Evolutionary conservation across 1,140 invertebrate species (phyloP).

Genomic region (Elymnias hypermnestra): DNA sequence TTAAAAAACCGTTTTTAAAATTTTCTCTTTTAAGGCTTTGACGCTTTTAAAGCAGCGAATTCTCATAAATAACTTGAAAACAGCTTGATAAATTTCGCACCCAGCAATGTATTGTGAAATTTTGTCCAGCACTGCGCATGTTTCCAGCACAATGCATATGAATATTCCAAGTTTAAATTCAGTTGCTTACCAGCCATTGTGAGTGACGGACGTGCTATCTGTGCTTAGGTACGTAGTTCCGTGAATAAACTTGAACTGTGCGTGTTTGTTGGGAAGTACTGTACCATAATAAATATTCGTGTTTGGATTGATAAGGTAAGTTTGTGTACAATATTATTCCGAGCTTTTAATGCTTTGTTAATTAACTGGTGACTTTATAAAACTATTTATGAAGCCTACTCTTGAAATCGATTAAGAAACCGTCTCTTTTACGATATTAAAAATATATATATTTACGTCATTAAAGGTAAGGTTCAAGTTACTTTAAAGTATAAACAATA

Average conservation of each 20-base stretch:
- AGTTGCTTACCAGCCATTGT: conserved; percentile 18
- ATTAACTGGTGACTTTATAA: too few relatives aligned
- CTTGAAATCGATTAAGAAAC: too few relatives aligned
- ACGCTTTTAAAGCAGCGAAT: conserved; percentile 11
- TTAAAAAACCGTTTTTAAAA: background rate
- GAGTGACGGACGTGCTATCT: conserved; percentile 11
- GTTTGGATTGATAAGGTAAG: conserved; percentile 3
- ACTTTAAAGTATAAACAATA: too few relatives aligned
- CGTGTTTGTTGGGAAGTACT: conserved; percentile 12
- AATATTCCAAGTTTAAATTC: conserved; percentile 23
- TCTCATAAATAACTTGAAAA: conserved; percentile 11
- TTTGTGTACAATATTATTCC: too few relatives aligned
- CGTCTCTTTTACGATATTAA: too few relatives aligned
- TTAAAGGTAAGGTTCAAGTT: too few relatives aligned
- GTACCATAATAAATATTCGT: too few relatives aligned
- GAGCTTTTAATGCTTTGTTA: too few relatives aligned
- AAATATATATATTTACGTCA: too few relatives aligned
- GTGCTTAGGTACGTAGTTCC: conserved; percentile 10
- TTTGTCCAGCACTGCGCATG: conserved; percentile 21
- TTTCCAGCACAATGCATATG: conserved; percentile 17
- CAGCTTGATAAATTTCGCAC: conserved; percentile 7
- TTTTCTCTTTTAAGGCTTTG: conserved; percentile 7
- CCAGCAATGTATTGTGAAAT: conserved; percentile 18
- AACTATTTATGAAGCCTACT: too few relatives aligned
- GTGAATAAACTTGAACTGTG: conserved; percentile 14